Conservation (phyloP, 1,140 invertebrate genomes). For the Steinernema khuongi region DNA sequence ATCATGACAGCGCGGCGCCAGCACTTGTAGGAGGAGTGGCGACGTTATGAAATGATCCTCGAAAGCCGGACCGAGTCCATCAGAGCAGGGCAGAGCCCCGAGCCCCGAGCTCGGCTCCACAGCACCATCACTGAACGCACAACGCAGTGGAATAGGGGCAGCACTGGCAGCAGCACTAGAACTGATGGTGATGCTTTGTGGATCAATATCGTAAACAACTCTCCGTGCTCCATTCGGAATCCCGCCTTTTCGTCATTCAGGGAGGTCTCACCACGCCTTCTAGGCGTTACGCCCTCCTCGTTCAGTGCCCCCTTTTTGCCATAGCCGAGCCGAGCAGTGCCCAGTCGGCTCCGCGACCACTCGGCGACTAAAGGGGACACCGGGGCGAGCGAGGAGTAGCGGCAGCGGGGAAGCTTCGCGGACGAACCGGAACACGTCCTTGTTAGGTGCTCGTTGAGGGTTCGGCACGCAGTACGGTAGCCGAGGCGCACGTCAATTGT, state of each 20-base stretch:
- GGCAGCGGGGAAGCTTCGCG: no score
- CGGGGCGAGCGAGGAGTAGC: no score
- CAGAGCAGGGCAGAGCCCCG: neutral
- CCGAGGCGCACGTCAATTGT: no score
- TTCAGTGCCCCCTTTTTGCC: conserved; percentile 2
- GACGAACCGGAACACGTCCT: no score
- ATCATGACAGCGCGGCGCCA: neutral
- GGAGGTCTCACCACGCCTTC: conserved; percentile 12
- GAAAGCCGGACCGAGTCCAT: neutral
- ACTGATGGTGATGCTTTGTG: conserved; percentile 15
- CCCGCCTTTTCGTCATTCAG: conserved; percentile 14
- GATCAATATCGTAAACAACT: conserved; percentile 17
- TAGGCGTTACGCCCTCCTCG: neutral
- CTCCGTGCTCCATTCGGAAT: conserved; percentile 13
- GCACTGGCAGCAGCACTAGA: conserved; percentile 9
- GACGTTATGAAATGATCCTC: conserved; percentile 13
- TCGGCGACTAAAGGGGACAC: neutral
- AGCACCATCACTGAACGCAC: conserved; percentile 5
- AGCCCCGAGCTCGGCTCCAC: no score
- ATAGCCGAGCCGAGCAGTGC: neutral
- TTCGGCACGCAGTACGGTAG: no score
- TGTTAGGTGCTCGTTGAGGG: no score
- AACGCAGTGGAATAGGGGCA: conserved; percentile 4
- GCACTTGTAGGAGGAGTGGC: neutral
- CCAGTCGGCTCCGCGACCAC: neutral